Conservation (phyloP, 2,888 invertebrate genomes). For the Clistopyga incitator region DNA sequence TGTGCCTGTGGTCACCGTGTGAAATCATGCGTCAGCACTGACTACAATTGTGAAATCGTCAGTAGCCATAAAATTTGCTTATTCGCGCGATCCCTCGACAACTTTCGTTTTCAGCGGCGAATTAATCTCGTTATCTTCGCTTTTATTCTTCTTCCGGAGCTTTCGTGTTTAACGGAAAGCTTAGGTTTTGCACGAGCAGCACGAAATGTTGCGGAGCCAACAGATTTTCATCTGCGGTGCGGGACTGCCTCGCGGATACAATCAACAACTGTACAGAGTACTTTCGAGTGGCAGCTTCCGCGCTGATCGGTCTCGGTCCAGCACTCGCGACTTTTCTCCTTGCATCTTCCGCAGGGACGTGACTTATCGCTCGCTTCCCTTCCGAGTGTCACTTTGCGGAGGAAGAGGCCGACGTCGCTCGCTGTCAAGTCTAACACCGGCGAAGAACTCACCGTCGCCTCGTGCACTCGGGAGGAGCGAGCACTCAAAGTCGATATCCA, state of each 20-base stretch:
- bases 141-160: too few relatives aligned
- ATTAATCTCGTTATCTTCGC: too few relatives aligned
- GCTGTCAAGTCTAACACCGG: conserved; percentile 44
- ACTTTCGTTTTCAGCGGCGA: too few relatives aligned
- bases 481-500: conserved; percentile 24
- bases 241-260: conserved; percentile 9
- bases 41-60: background rate
- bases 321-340: conserved; percentile 44
- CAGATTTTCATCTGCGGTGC: conserved; percentile 27
- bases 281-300: conserved; percentile 54
- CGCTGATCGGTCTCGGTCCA: conserved; percentile 44
- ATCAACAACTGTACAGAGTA: conserved; percentile 10
- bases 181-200: too few relatives aligned
- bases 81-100: too few relatives aligned
- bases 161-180: too few relatives aligned
- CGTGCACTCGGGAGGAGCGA: conserved; percentile 24
- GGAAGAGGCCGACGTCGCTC: conserved; percentile 26
- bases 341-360: conserved; percentile 40
- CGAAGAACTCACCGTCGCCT: conserved; percentile 51
- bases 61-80: too few relatives aligned
- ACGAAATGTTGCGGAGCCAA: background rate
- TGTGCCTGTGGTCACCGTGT: background rate
- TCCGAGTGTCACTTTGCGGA: conserved; percentile 53
- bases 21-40: conserved; percentile 7
- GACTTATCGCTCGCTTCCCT: conserved; percentile 55